phyloP scores from a whole-genome alignment of 2,888 invertebrate species.

The Cylindroiulus punctatus region DNA sequence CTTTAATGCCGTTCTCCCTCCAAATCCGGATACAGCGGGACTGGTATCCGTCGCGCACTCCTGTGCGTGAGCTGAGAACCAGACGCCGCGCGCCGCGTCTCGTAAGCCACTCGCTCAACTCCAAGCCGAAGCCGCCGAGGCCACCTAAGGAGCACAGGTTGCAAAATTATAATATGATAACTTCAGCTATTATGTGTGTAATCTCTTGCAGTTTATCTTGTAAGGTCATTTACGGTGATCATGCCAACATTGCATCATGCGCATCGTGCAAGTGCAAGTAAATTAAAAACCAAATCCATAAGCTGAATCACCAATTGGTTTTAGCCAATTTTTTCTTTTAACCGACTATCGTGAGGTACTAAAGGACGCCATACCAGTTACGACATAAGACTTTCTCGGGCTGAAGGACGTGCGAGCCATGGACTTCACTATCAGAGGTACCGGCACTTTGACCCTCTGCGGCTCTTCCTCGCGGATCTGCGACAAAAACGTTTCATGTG shows the following conservation, averaged over 20 bases:
- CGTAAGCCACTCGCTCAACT: constrained; percentile 90
- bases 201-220: no score
- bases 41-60: constrained; percentile 92
- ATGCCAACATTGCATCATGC: no score
- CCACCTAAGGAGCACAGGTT: constrained; percentile 71
- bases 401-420: constrained; percentile 83
- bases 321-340: no score
- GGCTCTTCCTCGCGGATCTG: constrained; percentile 82
- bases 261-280: no score
- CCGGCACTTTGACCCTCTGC: constrained; percentile 64
- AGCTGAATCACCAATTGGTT: no score
- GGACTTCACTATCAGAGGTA: constrained; percentile 72
- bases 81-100: constrained; percentile 85
- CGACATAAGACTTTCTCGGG: constrained; percentile 68
- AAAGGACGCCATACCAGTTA: constrained; percentile 63
- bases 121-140: constrained; percentile 95
- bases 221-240: no score
- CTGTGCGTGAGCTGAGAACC: constrained; percentile 88
- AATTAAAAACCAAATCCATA: no score
- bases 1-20: constrained; percentile 63
- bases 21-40: constrained; percentile 79
- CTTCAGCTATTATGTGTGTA: no score
- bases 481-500: background rate
- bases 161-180: no score
- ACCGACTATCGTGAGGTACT: no score